phyloP scores from a whole-genome alignment of 2,888 invertebrate species.

The Metallyticus violacea region DNA sequence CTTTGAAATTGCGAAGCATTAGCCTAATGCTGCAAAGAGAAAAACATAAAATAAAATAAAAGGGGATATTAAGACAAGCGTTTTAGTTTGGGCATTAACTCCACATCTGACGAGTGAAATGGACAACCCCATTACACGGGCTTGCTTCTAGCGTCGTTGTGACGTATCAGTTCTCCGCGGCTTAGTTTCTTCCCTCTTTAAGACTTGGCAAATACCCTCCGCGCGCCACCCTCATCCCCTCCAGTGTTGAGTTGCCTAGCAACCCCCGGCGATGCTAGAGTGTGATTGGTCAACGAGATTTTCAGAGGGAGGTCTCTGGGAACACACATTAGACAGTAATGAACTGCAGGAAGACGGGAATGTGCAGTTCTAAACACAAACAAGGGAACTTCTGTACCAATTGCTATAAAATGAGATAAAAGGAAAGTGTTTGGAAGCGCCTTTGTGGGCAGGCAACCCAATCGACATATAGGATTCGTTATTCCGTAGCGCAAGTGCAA shows the following conservation, averaged over 20 bases:
- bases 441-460: not conserved
- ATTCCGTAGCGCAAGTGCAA: not conserved
- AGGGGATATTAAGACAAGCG: too few species aligned
- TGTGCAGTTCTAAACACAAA: not conserved
- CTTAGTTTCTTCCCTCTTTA: not conserved
- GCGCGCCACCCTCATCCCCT: not conserved
- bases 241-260: slow-evolving; percentile 16
- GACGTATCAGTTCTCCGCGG: too few species aligned
- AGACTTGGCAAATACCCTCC: not conserved
- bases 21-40: too few species aligned
- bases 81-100: too few species aligned
- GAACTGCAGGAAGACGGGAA: not conserved
- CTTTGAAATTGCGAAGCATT: too few species aligned
- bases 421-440: not conserved
- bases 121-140: not conserved
- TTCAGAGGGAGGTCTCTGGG: slow-evolving; percentile 26
- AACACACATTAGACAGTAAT: not conserved
- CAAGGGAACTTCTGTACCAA: not conserved
- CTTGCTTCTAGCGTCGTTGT: not conserved
- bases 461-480: not conserved
- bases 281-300: slow-evolving; percentile 35
- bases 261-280: slow-evolving; percentile 36
- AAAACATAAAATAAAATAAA: too few species aligned
- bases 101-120: too few species aligned
- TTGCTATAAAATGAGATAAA: not conserved